These are phyloP conservation scores for Mallateleia sp. DNA, from an alignment of 2,888 invertebrate genomes.

Conservation along the genomic window DNA sequence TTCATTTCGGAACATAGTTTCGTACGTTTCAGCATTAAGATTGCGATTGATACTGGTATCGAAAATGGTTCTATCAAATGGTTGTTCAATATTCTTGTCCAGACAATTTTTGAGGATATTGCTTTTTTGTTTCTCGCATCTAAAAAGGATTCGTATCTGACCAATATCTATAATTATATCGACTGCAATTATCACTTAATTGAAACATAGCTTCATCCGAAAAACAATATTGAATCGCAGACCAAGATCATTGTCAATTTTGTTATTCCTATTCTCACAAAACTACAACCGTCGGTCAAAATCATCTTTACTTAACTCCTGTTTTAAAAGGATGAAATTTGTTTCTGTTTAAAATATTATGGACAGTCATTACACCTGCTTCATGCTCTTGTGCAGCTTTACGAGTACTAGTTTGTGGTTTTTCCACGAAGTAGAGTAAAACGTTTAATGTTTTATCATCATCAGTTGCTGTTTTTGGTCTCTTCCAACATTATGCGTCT, in stretches of 20 bases:
- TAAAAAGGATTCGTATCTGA: too few species aligned
- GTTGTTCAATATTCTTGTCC: slow-evolving; percentile 24
- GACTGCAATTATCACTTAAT: slow-evolving; percentile 80
- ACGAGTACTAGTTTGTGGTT: too few species aligned
- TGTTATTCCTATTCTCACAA: slow-evolving; percentile 62
- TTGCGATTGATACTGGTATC: slow-evolving; percentile 77
- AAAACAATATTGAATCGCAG: slow-evolving; percentile 63
- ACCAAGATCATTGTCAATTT: slow-evolving; percentile 37
- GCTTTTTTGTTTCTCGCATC: neutral
- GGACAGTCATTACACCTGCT: too few species aligned
- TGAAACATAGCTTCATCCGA: slow-evolving; percentile 75
- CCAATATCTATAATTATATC: slow-evolving; percentile 21
- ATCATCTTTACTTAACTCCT: too few species aligned
- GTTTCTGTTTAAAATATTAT: too few species aligned
- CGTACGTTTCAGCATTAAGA: slow-evolving; percentile 42
- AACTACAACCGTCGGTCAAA: too few species aligned
- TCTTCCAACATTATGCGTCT: too few species aligned
- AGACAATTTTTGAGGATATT: slow-evolving; percentile 9
- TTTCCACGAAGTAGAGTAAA: neutral
- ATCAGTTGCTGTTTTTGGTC: neutral
- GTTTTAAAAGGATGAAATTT: too few species aligned
- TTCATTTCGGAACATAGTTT: slow-evolving; percentile 26
- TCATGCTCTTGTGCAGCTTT: too few species aligned
- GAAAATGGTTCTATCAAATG: slow-evolving; percentile 85
- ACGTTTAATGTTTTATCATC: neutral